Conservation (phyloP, 1,140 invertebrate genomes). For the Babylonia areolata region DNA sequence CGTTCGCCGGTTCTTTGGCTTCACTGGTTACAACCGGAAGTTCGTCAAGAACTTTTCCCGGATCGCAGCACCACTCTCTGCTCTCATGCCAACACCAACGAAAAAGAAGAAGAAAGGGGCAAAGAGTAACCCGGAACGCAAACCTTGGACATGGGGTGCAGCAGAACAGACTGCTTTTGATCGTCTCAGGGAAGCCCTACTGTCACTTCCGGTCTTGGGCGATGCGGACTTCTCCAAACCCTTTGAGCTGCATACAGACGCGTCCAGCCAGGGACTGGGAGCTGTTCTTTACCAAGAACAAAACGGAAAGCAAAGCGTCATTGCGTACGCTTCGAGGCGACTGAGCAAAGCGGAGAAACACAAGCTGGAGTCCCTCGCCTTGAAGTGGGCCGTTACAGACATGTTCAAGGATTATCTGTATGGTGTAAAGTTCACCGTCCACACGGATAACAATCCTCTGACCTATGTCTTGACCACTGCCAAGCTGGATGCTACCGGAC, state of each 20-base stretch:
- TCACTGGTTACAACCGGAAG: slow-evolving; percentile 44
- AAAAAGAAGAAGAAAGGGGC: slow-evolving; percentile 47
- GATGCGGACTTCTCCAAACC: slow-evolving; percentile 44
- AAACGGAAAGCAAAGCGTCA: slow-evolving; percentile 31
- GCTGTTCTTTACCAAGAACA: slow-evolving; percentile 60
- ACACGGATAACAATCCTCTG: slow-evolving; percentile 33
- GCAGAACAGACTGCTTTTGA: slow-evolving; percentile 49
- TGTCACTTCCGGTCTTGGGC: slow-evolving; percentile 9
- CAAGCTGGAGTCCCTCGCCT: slow-evolving; percentile 45
- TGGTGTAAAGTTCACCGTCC: not conserved
- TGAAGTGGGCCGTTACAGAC: slow-evolving; percentile 50
- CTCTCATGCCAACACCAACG: not conserved
- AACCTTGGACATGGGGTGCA: slow-evolving; percentile 36
- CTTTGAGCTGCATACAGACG: slow-evolving; percentile 59
- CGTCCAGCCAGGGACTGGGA: slow-evolving; percentile 50
- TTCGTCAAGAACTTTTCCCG: slow-evolving; percentile 54
- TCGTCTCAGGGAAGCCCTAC: slow-evolving; percentile 30
- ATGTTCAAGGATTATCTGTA: slow-evolving; percentile 44
- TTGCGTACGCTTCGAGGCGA: slow-evolving; percentile 48
- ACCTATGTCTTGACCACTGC: slow-evolving; percentile 11
- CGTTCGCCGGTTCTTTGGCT: not conserved
- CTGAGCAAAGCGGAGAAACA: slow-evolving; percentile 24
- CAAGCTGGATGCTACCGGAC: too few relatives aligned
- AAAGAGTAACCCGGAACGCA: slow-evolving; percentile 6
- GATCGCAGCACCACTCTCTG: slow-evolving; percentile 44